Evolutionary conservation across 2,888 invertebrate species (phyloP), one percentile per base, ranked within the genome.

Genomic region (Athripsodes cinereus): DNA sequence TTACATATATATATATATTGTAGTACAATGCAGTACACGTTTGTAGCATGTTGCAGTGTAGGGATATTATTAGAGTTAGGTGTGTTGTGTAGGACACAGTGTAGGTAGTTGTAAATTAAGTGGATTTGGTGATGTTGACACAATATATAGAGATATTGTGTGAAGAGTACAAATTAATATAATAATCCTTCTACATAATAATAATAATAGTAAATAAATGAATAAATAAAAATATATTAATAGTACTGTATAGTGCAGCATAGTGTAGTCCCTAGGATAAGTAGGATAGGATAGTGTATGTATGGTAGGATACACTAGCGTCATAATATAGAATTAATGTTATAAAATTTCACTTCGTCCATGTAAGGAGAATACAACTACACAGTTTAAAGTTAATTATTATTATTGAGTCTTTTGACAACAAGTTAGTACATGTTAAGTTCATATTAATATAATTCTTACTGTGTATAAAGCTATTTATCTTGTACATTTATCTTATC

Each of bases 141-240:
- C 16, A 40, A 40, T 40, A 13, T 20, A 57, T 35, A 34, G 48
- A 61, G 46, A 59, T 59, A 50, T 51, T 60, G 55, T 63, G 61
- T 75, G 72, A 72, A 76, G 75, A 78, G 78, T 78, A 79, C 78
- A 79, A 79, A 64, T 64, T 63, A 62, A 55, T 60, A 77, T 76
- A 51, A 57, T n/a, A n/a, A n/a, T n/a, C n/a, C n/a, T n/a, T n/a
- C n/a, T n/a, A n/a, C n/a, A n/a, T n/a, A n/a, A n/a, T 62, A 59
- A 64, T 59, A 52, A 56, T 56, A 59, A 52, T 55, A 52, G 22
- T 59, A 55, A 51, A 55, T 47, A 34, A 18, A 35, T 53, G 56
- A 48, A 35, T 22, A 53, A 57, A 52, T 40, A 55, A 10, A 6
- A 10, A 26, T 26, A 26, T 3, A 26, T 26, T 26, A 26, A 26